A percentile compares a stretch with the other conserved stretches of the same genome.
Conservation (phyloP, 2,797 vertebrate genomes). For the Rhabdomys pumilio region DNA sequence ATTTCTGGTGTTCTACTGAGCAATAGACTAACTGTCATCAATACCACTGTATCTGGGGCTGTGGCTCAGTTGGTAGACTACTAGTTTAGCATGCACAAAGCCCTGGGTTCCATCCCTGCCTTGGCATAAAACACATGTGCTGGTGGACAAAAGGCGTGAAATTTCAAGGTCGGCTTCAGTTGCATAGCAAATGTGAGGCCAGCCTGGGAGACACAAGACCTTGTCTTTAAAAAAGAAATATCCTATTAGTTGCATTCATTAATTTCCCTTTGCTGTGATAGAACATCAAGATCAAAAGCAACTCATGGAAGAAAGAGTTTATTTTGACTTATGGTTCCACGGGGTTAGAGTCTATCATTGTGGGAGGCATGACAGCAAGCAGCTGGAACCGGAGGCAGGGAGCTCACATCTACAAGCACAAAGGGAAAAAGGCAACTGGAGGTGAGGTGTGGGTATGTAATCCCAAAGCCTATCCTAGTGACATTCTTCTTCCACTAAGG, state of each 20-base stretch:
- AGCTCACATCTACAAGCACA: neutral
- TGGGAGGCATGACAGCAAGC: too few relatives aligned
- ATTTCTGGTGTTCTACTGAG: neutral
- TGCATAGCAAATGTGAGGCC: neutral
- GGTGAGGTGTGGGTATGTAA: neutral
- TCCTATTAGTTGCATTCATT: neutral
- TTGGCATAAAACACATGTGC: neutral
- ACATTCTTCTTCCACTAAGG: neutral
- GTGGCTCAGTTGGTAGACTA: neutral
- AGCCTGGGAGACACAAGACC: neutral
- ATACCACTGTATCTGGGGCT: neutral
- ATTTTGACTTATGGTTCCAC: neutral
- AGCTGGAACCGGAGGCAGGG: neutral
- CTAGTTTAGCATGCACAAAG: neutral
- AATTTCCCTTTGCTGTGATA: too few relatives aligned
- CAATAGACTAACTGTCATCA: neutral
- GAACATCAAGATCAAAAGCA: neutral
- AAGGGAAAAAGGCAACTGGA: neutral
- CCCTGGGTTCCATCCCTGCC: neutral
- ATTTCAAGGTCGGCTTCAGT: neutral
- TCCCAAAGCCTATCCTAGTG: neutral
- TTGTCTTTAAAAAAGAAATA: neutral
- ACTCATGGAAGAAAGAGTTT: neutral
- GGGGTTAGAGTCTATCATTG: neutral
- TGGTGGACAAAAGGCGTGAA: too few relatives aligned